Evolutionary conservation across 2,797 vertebrate species (phyloP), one percentile per base, ranked within the genome.

Genomic region (Sardinella longiceps): DNA sequence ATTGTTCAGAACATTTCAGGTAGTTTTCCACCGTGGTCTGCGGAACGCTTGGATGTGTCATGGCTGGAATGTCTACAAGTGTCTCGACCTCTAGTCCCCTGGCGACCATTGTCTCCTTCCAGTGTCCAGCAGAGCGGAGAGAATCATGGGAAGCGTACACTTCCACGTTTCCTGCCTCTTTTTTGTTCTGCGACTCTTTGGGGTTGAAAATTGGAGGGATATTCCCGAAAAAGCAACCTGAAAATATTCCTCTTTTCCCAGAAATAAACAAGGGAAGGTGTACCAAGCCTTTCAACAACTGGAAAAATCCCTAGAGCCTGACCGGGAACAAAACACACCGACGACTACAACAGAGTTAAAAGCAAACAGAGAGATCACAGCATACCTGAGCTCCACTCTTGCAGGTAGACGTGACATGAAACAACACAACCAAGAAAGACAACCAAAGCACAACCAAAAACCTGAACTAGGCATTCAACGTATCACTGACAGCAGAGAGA

Each of bases 61-160:
- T 15, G 5, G 66, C 30, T 37, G 66, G 66, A 43, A 43, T 77
- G 70, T 77, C 33, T 2, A 43, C 33, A 77, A 77, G 5, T 7
- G 37, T 77, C 70, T 43, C 15, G 37, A 18, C 70, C 20, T 37
- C 1, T 6, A 20, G 5, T 81, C 84, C 83, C 84, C 88, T 87
- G 83, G 50, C 81, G 11, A 80, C 86, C 60, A 92, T 93, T 93
- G 93, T 94, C 88, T 85, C 37, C 23, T 84, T 85, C 39, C 84
- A 87, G 86, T 84, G 77, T 86, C 92, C 91, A 81, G 90, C 92
- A 91, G 93, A 11, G 92, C 91, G 58, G 81, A 82, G 84, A 93
- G 90, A 94, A 94, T 94, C 9, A 87, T 48, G 87, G 94, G 94
- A 95, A 94, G 90, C 90, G 86, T 80, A 70, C 37, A 53, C 82